Evolutionary conservation across 2,113 vertebrate genomes (phyloP).

Genomic region (Tauraco erythrolophus): DNA sequence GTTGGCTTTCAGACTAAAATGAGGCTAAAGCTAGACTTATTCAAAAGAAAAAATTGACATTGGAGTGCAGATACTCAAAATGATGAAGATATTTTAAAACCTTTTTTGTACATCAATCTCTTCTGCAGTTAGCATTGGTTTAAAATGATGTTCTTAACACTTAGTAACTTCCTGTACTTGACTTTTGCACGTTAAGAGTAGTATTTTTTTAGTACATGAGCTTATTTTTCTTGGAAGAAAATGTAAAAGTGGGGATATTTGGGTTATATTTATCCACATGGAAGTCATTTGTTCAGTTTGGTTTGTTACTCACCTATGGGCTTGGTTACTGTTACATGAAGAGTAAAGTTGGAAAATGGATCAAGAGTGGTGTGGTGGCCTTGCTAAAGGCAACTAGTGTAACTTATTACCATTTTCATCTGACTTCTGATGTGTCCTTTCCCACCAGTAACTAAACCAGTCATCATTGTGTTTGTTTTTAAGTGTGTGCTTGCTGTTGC

Average conservation of each 20-base stretch:
- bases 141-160: background rate
- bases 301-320: background rate
- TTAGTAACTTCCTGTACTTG: background rate
- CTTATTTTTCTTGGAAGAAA: background rate
- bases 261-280: background rate
- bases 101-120: background rate
- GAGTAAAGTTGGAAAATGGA: background rate
- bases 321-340: background rate
- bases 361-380: background rate
- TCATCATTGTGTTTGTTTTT: background rate
- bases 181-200: background rate
- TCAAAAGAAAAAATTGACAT: fast-evolving
- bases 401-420: background rate
- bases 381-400: background rate
- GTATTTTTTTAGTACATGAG: background rate
- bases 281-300: background rate
- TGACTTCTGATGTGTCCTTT: background rate
- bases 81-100: background rate
- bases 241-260: background rate
- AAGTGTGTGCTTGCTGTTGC: background rate
- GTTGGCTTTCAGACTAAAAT: background rate
- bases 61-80: background rate
- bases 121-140: background rate
- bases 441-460: background rate
- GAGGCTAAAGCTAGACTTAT: background rate